phyloP scores from a whole-genome alignment of 1,140 invertebrate genomes.

The Armadillidium nasatum region DNA sequence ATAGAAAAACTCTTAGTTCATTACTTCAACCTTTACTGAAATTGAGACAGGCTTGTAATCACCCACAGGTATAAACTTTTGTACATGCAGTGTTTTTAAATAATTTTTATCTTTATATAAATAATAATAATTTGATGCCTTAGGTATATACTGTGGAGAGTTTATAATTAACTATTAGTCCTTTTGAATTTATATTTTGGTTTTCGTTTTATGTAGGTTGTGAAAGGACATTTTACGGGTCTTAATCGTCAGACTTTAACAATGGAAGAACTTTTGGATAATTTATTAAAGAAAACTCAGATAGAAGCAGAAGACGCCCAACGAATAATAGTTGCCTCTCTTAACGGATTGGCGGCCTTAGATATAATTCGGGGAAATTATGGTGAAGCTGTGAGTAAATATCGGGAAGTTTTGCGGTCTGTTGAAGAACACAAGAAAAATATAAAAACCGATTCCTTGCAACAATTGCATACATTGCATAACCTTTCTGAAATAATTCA shows the following conservation, averaged over 20 bases:
- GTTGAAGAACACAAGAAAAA: constrained; percentile 55
- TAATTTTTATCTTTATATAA: background rate
- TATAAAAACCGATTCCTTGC: constrained; percentile 58
- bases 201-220: constrained; percentile 48
- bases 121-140: no score
- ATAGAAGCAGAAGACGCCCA: constrained; percentile 63
- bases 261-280: constrained; percentile 64
- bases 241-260: constrained; percentile 59
- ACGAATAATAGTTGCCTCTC: constrained; percentile 58
- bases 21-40: constrained; percentile 62
- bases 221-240: constrained; percentile 57
- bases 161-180: no score
- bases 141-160: no score
- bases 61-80: constrained; percentile 56
- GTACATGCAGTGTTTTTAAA: background rate
- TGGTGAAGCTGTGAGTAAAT: constrained; percentile 57
- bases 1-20: constrained; percentile 51
- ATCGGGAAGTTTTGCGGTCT: constrained; percentile 59
- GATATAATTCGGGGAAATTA: constrained; percentile 58
- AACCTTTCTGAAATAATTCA: constrained; percentile 60
- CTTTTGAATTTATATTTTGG: background rate
- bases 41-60: constrained; percentile 66
- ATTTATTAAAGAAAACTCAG: constrained; percentile 62
- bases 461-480: constrained; percentile 64
- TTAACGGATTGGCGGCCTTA: constrained; percentile 65